Evolutionary conservation across 2,888 invertebrate genomes (phyloP).

Genomic region (Archips crataeganus): DNA sequence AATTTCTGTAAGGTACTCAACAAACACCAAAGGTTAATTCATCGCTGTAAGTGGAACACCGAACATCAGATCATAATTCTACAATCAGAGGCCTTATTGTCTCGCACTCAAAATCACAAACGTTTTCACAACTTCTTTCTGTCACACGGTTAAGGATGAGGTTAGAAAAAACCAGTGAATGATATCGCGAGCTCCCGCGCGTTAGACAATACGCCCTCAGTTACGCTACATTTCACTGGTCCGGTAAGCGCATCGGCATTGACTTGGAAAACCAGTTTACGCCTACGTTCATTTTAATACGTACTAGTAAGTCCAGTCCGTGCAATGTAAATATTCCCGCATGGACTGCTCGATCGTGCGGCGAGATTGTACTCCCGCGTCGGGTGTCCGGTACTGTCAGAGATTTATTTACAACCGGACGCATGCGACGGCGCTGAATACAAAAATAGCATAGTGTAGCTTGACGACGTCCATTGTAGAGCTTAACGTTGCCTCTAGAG

Average conservation of each 20-base stretch:
- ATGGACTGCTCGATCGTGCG: slow-evolving; percentile 10
- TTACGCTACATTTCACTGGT: too few species aligned
- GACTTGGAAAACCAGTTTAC: neutral
- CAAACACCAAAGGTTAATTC: too few species aligned
- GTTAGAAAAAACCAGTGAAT: too few species aligned
- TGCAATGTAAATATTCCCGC: slow-evolving; percentile 1
- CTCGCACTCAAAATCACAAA: too few species aligned
- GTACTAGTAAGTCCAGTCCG: slow-evolving; percentile 1
- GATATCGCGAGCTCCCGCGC: too few species aligned
- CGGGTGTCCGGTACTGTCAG: slow-evolving; percentile 20
- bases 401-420: slow-evolving; percentile 32
- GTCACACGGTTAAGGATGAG: too few species aligned
- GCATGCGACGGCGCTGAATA: slow-evolving; percentile 12
- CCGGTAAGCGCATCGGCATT: neutral
- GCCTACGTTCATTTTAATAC: slow-evolving; percentile 1
- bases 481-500: neutral
- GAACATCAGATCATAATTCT: too few species aligned
- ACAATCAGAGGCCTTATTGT: too few species aligned
- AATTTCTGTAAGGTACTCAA: too few species aligned
- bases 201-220: too few species aligned
- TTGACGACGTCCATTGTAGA: neutral
- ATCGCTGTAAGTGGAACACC: too few species aligned
- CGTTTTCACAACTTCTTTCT: too few species aligned
- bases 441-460: neutral
- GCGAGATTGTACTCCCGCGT: slow-evolving; percentile 12